Evolutionary conservation across 92 coral and sea anemone genomes (phyloP), one percentile per base, ranked within the genome.

Genomic region (Nematostella vectensis): DNA sequence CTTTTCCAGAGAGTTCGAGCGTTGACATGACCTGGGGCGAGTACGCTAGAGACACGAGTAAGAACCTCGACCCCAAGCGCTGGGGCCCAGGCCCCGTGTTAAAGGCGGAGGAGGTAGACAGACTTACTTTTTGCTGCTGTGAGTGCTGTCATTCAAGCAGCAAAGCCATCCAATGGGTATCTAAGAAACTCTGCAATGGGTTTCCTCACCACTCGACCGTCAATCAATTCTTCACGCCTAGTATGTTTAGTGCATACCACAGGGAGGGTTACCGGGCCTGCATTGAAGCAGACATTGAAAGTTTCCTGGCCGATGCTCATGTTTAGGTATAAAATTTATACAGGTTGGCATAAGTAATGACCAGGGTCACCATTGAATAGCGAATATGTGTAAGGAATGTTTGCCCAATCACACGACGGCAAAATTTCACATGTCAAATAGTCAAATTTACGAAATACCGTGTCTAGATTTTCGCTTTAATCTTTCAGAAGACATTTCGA

Each of bases 71-170:
- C 25, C 54, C 75, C 4, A 42, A 53, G 28, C 39, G 61, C 29
- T 88, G 96, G 96, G 94, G 94, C 28, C 51, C 70, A 18, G 93
- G 96, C 9, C 93, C 93, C 16, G 87, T 78, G 1, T 75, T 88
- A n/a, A 50, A 59, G 2, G 73, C 74, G 27, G 74, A 75, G 8
- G 93, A 83, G 33, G 86, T 79, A 37, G 96, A 88, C 47, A 66
- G 87, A 25, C 68, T 88, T 20, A 88, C 96, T 22, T 88, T 74
- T 37, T 83, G 96, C 61, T 88, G 96, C 54, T 88, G 96, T 42
- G 89, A 80, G 54, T 74, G 78, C 51, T 88, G 96, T 56, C 96
- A 88, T 38, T 58, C 75, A 36, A 70, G 54, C 61, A 47, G 47
- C n/a, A 57, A 3, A 2, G 25, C 29, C 19, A 31, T 57, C 38